Evolutionary conservation across 2,888 invertebrate species (phyloP), one percentile per base, ranked within the genome.

Genomic region (Plagiodera versicolora): DNA sequence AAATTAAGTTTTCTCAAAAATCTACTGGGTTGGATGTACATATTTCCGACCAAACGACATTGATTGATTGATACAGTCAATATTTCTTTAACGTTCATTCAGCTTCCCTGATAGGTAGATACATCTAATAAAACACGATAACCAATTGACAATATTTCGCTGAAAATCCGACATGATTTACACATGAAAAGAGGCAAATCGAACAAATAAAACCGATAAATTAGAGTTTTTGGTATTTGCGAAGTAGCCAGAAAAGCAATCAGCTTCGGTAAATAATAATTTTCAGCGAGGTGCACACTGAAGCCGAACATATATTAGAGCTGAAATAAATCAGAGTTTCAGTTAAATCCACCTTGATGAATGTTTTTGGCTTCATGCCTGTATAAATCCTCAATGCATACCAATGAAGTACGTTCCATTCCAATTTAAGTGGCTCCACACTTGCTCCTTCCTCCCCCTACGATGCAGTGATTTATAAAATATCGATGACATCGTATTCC

Each of bases 311-410:
- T 80, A 80, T 79, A 80, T 80, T 80, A 80, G 77, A 76, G 75
- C 75, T 74, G 80, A 79, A 80, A 80, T 80, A 80, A 80, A 80
- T 80, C 80, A 80, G 79, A 80, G 80, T 80, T 80, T 80, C 80
- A 80, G 80, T 77, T 79, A 81, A 81, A 81, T 81, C 81, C 81
- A 80, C 81, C 79, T 81, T 81, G 81, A 81, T 81, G 81, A 80
- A 81, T 81, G 81, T 80, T 81, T 81, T 80, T 80, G 80, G 80
- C 80, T 80, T 78, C 79, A 79, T 79, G 80, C 80, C 80, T 80
- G 79, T 79, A 80, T 80, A 80, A 80, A 80, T 80, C 80, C 80
- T 80, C 80, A 80, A 80, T 80, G 80, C 80, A 80, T 80, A 80
- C 80, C 80, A 80, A 80, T 80, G 80, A 80, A 80, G 80, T 80